A percentile compares a stretch with the other conserved stretches of the same genome.
Conservation (phyloP, 1,140 invertebrate species). For the Rhizoglyphus robini region DNA sequence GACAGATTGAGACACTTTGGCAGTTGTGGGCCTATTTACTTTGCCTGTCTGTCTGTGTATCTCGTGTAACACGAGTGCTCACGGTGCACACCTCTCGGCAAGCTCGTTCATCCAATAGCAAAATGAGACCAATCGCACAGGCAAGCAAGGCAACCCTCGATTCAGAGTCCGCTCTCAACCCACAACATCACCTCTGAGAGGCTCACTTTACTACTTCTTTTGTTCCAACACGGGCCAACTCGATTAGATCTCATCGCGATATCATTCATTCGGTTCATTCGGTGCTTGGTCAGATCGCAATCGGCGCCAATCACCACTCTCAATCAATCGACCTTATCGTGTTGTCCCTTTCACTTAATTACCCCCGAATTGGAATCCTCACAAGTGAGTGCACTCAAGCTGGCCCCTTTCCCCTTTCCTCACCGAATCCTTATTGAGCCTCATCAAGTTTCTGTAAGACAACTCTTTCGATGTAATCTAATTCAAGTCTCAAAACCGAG, state of each 20-base stretch:
- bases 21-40: not conserved
- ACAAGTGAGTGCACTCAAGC: not conserved
- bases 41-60: not conserved
- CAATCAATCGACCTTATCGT: not conserved
- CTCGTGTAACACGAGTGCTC: not conserved
- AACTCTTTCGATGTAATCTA: conserved; percentile 14
- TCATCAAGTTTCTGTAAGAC: not conserved
- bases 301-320: not conserved
- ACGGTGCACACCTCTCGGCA: not conserved
- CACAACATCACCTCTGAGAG: not conserved
- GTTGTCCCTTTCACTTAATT: not conserved
- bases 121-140: not conserved
- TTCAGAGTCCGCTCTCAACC: not conserved
- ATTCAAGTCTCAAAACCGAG: too few species aligned
- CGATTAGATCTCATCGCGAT: conserved; percentile 7
- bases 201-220: not conserved
- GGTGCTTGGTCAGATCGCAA: not conserved
- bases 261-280: not conserved
- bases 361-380: not conserved
- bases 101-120: not conserved
- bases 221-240: not conserved
- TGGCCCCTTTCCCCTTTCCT: not conserved
- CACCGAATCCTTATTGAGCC: not conserved
- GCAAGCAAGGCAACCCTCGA: not conserved
- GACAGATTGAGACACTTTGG: too few species aligned